phyloP scores from a whole-genome alignment of 2,797 vertebrate species.

The Phoebastria nigripes region DNA sequence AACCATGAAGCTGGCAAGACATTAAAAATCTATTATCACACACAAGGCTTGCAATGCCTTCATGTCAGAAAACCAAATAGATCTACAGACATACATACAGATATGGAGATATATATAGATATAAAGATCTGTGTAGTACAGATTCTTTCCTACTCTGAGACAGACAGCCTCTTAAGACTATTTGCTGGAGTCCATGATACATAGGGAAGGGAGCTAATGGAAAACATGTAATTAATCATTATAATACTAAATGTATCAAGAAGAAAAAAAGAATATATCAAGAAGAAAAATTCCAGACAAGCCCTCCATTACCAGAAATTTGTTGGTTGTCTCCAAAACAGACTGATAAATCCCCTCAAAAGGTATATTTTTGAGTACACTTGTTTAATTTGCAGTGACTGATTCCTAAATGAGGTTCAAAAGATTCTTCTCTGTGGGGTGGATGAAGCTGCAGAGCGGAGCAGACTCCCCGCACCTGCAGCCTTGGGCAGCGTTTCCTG shows the following conservation, averaged over 20 bases:
- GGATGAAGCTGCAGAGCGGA: not conserved
- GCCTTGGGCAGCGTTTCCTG: not conserved
- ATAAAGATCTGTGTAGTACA: not conserved
- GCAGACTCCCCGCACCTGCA: not conserved
- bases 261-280: not conserved
- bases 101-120: not conserved
- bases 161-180: not conserved
- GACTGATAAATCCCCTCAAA: not conserved
- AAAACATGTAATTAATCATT: not conserved
- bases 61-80: not conserved
- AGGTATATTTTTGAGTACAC: not conserved
- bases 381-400: not conserved
- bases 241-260: not conserved
- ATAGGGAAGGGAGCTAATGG: not conserved
- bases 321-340: not conserved
- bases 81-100: not conserved
- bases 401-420: not conserved
- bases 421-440: not conserved
- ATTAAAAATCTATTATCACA: not conserved
- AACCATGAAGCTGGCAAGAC: slow-evolving; percentile 87
- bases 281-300: not conserved
- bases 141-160: not conserved
- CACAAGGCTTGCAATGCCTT: not conserved
- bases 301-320: not conserved
- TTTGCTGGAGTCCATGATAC: not conserved